A percentile compares a stretch with the other conserved stretches of the same genome.
Conservation (phyloP, 2,888 invertebrate species). For the Tenthredo mesomela region DNA sequence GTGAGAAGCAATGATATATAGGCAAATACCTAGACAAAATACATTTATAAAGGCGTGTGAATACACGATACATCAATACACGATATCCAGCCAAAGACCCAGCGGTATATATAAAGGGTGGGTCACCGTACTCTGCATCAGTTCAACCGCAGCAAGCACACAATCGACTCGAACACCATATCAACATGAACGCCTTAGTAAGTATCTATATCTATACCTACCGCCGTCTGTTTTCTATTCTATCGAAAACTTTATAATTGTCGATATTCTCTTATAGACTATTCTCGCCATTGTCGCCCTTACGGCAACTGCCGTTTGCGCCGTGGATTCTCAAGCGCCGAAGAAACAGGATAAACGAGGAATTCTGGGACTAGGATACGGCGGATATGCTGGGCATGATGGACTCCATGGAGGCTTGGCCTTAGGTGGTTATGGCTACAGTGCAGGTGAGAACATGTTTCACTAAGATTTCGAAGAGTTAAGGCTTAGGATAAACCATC, state of each 20-base stretch:
- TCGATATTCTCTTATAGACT: constrained; percentile 57
- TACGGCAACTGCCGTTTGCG: constrained; percentile 64
- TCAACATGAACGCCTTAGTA: constrained; percentile 71
- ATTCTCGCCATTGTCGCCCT: constrained; percentile 65
- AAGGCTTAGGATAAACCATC: not conserved
- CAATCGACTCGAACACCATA: constrained; percentile 53
- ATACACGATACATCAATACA: constrained; percentile 47
- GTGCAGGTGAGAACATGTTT: constrained; percentile 31
- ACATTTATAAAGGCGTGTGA: constrained; percentile 11
- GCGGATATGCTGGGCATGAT: constrained; percentile 56
- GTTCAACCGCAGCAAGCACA: constrained; percentile 66
- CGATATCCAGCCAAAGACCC: constrained; percentile 63
- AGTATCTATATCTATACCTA: constrained; percentile 58
- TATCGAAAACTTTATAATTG: not conserved
- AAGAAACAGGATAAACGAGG: constrained; percentile 70
- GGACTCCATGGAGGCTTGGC: constrained; percentile 48
- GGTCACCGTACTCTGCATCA: constrained; percentile 67
- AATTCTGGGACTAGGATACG: constrained; percentile 63
- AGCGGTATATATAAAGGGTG: constrained; percentile 72
- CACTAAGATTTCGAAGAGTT: not conserved
- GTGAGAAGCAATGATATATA: constrained; percentile 2
- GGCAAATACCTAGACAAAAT: constrained; percentile 14
- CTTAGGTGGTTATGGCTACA: constrained; percentile 55
- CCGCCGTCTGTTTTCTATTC: not conserved
- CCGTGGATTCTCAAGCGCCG: constrained; percentile 62